Evolutionary conservation across 2,113 vertebrate genomes (phyloP).

Genomic region (Sakesphorus luctuosus): DNA sequence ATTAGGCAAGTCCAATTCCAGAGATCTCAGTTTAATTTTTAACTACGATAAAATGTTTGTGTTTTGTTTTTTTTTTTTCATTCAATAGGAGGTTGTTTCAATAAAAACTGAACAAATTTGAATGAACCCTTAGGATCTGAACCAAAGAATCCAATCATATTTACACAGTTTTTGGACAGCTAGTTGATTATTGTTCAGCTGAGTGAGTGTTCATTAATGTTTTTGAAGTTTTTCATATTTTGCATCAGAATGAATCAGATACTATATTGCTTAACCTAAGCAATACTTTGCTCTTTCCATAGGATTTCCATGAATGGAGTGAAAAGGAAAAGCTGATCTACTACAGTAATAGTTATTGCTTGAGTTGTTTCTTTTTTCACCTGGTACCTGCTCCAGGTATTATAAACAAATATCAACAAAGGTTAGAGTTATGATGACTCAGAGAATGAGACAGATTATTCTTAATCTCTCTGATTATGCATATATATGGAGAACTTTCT

Average conservation of each 20-base stretch:
- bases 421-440: not conserved
- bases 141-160: slow-evolving; percentile 52
- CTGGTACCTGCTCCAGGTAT: not conserved
- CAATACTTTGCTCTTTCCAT: not conserved
- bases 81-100: not conserved
- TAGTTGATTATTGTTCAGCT: not conserved
- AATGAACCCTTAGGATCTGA: slow-evolving; percentile 8
- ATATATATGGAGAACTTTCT: not conserved
- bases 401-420: slow-evolving; percentile 12
- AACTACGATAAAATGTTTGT: not conserved
- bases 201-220: not conserved
- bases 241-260: not conserved
- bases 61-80: not conserved
- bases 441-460: not conserved
- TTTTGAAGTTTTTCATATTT: not conserved
- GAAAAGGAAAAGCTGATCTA: not conserved
- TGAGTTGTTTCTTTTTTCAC: not conserved
- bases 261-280: not conserved
- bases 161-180: not conserved
- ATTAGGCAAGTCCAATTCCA: not conserved
- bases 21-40: not conserved
- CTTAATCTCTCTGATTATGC: not conserved
- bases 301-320: not conserved
- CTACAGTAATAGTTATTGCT: not conserved
- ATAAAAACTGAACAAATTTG: not conserved